Evolutionary conservation across 2,113 vertebrate species (phyloP).

Genomic region (Pseudopipra pipra): DNA sequence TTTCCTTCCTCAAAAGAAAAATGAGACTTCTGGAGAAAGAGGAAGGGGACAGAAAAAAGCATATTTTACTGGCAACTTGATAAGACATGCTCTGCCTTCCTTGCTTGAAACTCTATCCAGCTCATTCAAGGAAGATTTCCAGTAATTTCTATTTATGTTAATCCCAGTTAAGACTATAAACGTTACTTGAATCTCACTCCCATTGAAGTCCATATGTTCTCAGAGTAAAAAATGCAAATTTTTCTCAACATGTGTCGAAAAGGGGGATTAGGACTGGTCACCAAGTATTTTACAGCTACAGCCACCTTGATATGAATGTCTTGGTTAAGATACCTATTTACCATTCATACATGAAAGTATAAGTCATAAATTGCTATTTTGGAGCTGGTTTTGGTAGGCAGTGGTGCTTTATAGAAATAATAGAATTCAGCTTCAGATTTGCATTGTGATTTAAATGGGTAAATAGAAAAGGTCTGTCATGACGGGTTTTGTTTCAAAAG

Average conservation of each 20-base stretch:
- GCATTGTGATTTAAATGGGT: neutral
- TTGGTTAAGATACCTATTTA: neutral
- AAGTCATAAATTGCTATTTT: neutral
- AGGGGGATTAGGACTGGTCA: neutral
- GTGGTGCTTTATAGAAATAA: neutral
- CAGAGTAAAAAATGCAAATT: conserved; percentile 4
- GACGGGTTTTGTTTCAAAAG: conserved; percentile 14
- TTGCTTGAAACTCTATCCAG: neutral
- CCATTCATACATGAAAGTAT: neutral
- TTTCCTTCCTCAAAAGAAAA: neutral
- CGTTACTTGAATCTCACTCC: fast-evolving
- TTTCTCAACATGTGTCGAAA: neutral
- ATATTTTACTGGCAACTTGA: neutral
- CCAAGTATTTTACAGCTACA: neutral
- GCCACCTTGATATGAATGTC: neutral
- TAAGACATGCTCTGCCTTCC: neutral
- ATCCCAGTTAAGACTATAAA: neutral
- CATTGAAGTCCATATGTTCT: neutral
- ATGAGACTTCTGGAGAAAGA: neutral
- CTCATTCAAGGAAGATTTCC: neutral
- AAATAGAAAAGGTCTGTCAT: neutral
- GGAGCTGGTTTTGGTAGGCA: neutral
- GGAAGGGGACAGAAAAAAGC: neutral
- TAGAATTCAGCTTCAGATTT: neutral
- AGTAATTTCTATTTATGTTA: neutral